Evolutionary conservation across 2,113 vertebrate species (phyloP), one percentile per base, ranked within the genome.

Genomic region (Corapipo altera): DNA sequence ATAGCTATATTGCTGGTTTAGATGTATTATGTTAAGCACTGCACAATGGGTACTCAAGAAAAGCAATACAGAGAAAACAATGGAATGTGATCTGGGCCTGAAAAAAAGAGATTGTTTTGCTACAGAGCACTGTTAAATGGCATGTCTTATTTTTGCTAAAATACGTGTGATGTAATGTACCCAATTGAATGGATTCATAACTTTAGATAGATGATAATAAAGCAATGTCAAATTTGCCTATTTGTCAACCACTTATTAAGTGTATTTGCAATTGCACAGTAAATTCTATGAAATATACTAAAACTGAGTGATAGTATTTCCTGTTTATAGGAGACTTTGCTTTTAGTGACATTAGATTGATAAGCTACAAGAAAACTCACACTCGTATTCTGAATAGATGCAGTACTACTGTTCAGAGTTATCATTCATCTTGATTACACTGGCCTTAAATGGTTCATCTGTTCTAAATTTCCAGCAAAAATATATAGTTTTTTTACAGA

Each of bases 391-490:
- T 67, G 65, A n/a, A 77, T 15, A 77, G 13, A 80, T 46, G 9
- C 30, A 69, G 22, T 54, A 28, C 33, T 51, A 18, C 41, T 76
- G 15, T 62, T 48, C 30, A 12, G 44, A 86, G 76, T 66, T 94
- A 67, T 91, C 35, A 78, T 88, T 96, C 37, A 96, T 27, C 79
- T 89, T 95, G 62, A 89, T 96, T 85, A 66, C 26, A 24, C 19
- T 82, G 39, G n/a, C 9, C 26, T 92, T 94, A 88, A 91, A 92
- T 32, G 22, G 57, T 77, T 75, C 37, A 55, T 89, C 86, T 93
- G 39, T 74, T 91, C 55, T 97, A 93, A 96, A 93, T 93, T 61
- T 91, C 94, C 52, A 75, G 35, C 49, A 85, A 74, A 96, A 89
- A 69, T 70, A 59, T 30, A 62, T 23, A 74, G 5, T 8, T 77